phyloP scores from a whole-genome alignment of 2,888 invertebrate species.

The Sympetrum striolatum region DNA sequence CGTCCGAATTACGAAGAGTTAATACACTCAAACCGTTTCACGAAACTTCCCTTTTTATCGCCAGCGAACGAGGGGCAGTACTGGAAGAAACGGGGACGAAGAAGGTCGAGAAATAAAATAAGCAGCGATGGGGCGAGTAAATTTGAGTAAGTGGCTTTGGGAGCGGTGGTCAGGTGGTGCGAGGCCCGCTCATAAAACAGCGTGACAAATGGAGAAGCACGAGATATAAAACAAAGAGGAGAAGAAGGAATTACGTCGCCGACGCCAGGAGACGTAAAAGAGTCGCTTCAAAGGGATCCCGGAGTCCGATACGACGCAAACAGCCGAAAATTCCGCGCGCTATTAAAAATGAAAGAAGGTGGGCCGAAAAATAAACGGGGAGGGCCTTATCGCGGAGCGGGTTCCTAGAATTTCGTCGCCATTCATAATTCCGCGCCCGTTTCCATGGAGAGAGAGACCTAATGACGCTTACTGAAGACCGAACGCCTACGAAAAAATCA shows the following conservation, averaged over 20 bases:
- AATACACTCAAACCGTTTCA: neutral
- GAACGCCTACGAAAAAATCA: neutral
- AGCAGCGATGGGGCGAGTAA: neutral
- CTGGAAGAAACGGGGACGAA: neutral
- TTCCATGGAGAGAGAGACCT: neutral
- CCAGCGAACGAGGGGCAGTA: neutral
- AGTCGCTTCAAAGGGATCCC: neutral
- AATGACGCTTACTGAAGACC: neutral
- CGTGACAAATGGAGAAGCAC: conserved; percentile 7
- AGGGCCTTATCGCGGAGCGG: neutral
- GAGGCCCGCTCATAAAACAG: conserved; percentile 18
- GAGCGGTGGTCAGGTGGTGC: neutral
- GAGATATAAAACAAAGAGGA: conserved; percentile 2
- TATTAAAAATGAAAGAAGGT: neutral
- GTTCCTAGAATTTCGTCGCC: conserved; percentile 16
- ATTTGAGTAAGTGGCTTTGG: neutral
- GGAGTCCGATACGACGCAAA: neutral
- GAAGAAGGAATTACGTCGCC: neutral
- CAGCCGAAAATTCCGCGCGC: conserved; percentile 1
- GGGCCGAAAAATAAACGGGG: neutral
- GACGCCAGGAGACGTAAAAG: neutral
- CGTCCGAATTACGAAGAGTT: neutral
- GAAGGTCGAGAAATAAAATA: neutral
- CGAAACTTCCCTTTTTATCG: neutral
- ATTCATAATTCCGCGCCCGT: conserved; percentile 23